phyloP scores from a whole-genome alignment of 2,113 vertebrate genomes.

The Dromas ardeola region DNA sequence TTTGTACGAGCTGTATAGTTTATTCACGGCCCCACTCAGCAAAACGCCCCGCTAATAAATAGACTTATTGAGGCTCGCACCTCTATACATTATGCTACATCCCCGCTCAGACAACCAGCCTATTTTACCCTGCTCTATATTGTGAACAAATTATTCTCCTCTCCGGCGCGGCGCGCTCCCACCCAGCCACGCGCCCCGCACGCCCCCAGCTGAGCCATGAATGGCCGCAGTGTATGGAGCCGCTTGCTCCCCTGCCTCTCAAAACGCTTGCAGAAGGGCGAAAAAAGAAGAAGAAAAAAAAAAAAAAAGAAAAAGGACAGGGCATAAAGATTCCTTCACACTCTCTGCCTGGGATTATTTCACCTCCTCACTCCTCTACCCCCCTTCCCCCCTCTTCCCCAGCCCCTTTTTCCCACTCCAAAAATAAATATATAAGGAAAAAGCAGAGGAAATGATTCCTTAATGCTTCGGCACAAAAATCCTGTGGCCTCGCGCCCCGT shows the following conservation, averaged over 20 bases:
- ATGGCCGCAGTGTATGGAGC: slow-evolving; percentile 68
- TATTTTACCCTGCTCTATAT: slow-evolving; percentile 19
- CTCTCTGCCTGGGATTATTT: not conserved
- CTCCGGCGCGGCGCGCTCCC: not conserved
- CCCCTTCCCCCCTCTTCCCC: not conserved
- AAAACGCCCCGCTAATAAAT: not conserved
- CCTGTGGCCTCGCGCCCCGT: not conserved
- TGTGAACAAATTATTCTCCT: slow-evolving; percentile 41
- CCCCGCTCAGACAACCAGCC: slow-evolving; percentile 51
- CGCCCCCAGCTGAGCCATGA: slow-evolving; percentile 53
- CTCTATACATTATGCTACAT: not conserved
- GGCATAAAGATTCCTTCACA: slow-evolving; percentile 38
- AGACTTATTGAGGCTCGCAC: slow-evolving; percentile 46
- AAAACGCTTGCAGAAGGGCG: not conserved
- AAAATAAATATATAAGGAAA: not conserved
- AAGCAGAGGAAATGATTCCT: slow-evolving; percentile 14
- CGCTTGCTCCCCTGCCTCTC: slow-evolving; percentile 39
- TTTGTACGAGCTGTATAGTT: not conserved
- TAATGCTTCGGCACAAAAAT: not conserved
- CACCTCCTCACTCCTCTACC: not conserved
- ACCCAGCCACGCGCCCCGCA: not conserved
- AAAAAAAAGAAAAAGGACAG: not conserved
- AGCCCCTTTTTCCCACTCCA: not conserved
- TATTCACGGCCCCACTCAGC: not conserved
- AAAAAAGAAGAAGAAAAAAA: too few relatives aligned